Evolutionary conservation across 2,113 vertebrate species (phyloP), one percentile per base, ranked within the genome.

Genomic region (Thunnus thynnus): DNA sequence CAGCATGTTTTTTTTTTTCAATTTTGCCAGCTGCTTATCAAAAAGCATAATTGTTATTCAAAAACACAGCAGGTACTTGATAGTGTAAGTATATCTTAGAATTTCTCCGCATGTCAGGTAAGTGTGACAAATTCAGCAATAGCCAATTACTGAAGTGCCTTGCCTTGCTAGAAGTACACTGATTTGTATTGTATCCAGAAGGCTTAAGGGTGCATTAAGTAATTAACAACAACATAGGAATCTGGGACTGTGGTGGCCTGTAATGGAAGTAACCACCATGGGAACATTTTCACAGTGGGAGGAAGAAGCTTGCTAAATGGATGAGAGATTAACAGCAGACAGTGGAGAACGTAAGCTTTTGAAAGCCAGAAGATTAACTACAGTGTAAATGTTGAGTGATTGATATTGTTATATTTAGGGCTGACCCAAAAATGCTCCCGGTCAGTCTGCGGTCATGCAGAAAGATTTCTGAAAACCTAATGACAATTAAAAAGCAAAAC

Each of bases 161-260:
- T 20, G 67, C 27, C 70, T 70, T 55, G 47, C 36, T 76, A 20
- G 65, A 86, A 72, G 60, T 1, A 6, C 67, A 52, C 67, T 57
- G 83, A 89, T 89, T 67, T 82, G 83, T 41, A 82, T 82, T 85
- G 70, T 64, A 77, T 84, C 80, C 80, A 48, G 61, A 51, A 87
- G 82, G 89, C 89, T 89, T 83, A 89, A 81, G 78, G 72, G 61
- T 85, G 73, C 88, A 92, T 92, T 90, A 91, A 91, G 89, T 93
- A 86, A 92, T 93, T 92, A 93, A 84, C 75, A 81, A 76, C 79
- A 86, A 55, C 36, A 56, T 57, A 68, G 79, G 82, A 86, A 88
- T 84, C 50, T 64, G 64, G 76, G 72, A 74, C 86, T 77, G 36
- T 30, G 30, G 69, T 83, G 65, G 76, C 64, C 80, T 85, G 87